Evolutionary conservation across 2,888 invertebrate genomes (phyloP), one percentile per base, ranked within the genome.

Genomic region (Aelia acuminata): DNA sequence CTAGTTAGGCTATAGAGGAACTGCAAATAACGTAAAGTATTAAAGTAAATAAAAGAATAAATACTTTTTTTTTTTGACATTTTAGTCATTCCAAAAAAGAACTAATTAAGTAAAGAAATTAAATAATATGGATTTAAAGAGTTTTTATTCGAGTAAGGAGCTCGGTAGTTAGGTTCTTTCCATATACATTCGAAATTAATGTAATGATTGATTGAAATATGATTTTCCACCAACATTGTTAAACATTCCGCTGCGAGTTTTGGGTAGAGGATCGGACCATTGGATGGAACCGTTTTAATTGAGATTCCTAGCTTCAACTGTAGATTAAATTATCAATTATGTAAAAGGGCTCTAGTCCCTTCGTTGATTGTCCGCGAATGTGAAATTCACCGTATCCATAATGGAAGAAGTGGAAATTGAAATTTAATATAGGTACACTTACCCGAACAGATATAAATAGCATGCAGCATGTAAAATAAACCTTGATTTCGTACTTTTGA

Each of bases 241-340:
- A 26, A 26, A 63, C 13, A 26, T 31, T 26, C 26, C 15, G 1
- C 26, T 26, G 26, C 57, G 0, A 26, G 13, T 31, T 18, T 57
- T 57, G 0, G 26, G 57, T 26, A 2, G 26, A 31, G 15, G 26
- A 15, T 63, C 63, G 18, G 15, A 13, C 26, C 13, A 31, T 31
- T 63, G 26, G 15, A 31, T 31, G 31, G 63, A 53, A 3, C 13
- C 26, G 31, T 63, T 63, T 63, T 63, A 63, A 63, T 63, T 63
- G 63, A 63, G 31, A 13, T 11, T 1, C 63, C 15, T 31, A 15
- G 63, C 11, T 11, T 31, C 26, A 31, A 26, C 63, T 26, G 13
- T 26, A 63, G 63, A 63, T 63, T 63, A 63, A 63, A 63, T 63
- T 63, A 63, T 63, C 63, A 63, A 63, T 63, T 63, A 63, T 63